Conservation (phyloP, 1,140 invertebrate species). For the Patella vulgata region DNA sequence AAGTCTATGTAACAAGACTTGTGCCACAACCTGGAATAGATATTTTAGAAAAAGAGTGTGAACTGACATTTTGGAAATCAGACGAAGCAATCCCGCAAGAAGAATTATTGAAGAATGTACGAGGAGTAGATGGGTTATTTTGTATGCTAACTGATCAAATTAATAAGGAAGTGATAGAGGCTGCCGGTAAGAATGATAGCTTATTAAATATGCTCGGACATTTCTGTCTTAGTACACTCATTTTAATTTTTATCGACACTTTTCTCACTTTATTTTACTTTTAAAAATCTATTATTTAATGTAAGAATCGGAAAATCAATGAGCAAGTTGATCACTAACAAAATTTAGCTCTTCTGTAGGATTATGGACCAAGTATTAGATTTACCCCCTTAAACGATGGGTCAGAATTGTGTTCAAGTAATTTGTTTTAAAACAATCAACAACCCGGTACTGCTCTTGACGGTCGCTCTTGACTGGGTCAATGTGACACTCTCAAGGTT, state of each 20-base stretch:
- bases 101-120: conserved; percentile 77
- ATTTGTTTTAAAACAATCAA: too few relatives aligned
- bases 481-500: too few relatives aligned
- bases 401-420: too few relatives aligned
- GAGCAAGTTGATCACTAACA: too few relatives aligned
- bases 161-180: conserved; percentile 79
- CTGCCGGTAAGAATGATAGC: conserved; percentile 67
- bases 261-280: neutral
- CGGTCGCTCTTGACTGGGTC: too few relatives aligned
- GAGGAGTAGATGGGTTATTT: conserved; percentile 79
- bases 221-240: too few relatives aligned
- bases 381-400: too few relatives aligned
- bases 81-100: conserved; percentile 75
- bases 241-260: neutral
- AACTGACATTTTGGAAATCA: conserved; percentile 56
- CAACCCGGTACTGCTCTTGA: too few relatives aligned
- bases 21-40: conserved; percentile 56
- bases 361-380: too few relatives aligned
- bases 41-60: conserved; percentile 40
- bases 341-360: too few relatives aligned
- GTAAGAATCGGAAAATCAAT: too few relatives aligned
- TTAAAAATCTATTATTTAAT: neutral
- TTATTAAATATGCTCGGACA: neutral
- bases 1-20: conserved; percentile 56
- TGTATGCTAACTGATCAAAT: conserved; percentile 88